phyloP scores from a whole-genome alignment of 2,888 invertebrate species.

The Drosophila fungiperda region DNA sequence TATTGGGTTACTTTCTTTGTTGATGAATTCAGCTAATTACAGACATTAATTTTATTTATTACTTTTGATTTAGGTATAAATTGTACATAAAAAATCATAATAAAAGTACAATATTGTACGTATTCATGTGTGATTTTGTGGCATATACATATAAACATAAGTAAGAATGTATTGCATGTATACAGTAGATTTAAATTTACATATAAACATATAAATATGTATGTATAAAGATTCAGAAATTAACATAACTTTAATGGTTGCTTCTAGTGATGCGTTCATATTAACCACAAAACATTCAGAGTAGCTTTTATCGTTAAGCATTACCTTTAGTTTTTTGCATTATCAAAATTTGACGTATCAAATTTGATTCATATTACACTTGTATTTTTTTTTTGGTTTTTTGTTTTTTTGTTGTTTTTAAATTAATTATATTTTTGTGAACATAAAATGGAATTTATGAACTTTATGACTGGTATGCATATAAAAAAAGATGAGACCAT shows the following conservation, averaged over 20 bases:
- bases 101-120: constrained; percentile 66
- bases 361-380: constrained; percentile 36
- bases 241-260: constrained; percentile 51
- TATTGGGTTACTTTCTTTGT: constrained; percentile 59
- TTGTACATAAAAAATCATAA: constrained; percentile 65
- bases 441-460: constrained; percentile 22
- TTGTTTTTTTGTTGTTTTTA: constrained; percentile 1
- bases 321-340: constrained; percentile 25
- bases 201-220: constrained; percentile 64
- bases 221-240: constrained; percentile 56
- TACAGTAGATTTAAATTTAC: constrained; percentile 52
- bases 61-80: constrained; percentile 66
- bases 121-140: constrained; percentile 54
- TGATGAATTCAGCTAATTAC: constrained; percentile 71
- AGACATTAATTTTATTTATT: constrained; percentile 66
- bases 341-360: constrained; percentile 26
- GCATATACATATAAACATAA: constrained; percentile 60
- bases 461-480: constrained; percentile 17
- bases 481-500: constrained; percentile 29
- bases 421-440: constrained; percentile 26
- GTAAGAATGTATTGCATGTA: constrained; percentile 47
- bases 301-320: constrained; percentile 35
- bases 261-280: constrained; percentile 37
- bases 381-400: constrained; percentile 7
- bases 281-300: constrained; percentile 48